These are phyloP conservation scores for Rosalia funebris DNA, from an alignment of 2,888 invertebrate species.

Conservation along the genomic window DNA sequence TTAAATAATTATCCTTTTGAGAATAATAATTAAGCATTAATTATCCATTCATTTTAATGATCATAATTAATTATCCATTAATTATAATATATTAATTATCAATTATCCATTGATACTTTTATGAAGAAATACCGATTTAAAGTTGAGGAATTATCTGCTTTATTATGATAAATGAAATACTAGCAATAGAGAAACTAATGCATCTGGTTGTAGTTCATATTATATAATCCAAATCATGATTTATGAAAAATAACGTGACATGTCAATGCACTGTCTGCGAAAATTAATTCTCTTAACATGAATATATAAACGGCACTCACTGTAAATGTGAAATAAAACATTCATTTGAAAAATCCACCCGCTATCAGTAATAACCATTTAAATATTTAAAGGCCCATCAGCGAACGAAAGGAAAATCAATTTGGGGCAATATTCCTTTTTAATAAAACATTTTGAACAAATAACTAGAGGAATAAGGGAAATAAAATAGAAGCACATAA, in stretches of 20 bases:
- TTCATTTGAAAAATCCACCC: slow-evolving; percentile 6
- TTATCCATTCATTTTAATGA: too few relatives aligned
- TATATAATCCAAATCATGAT: too few relatives aligned
- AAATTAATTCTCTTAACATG: background rate
- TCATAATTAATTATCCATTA: too few relatives aligned
- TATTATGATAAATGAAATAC: too few relatives aligned
- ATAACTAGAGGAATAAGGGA: background rate
- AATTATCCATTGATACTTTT: too few relatives aligned
- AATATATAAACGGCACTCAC: slow-evolving; percentile 1
- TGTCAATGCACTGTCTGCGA: background rate
- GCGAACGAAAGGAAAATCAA: background rate
- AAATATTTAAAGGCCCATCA: slow-evolving; percentile 6
- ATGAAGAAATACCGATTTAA: too few relatives aligned
- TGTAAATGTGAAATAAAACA: background rate
- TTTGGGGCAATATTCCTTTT: background rate
- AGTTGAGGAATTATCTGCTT: too few relatives aligned
- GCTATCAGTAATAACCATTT: slow-evolving; percentile 6
- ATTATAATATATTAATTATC: too few relatives aligned
- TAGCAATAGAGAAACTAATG: too few relatives aligned
- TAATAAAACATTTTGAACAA: background rate
- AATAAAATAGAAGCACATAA: slow-evolving; percentile 3
- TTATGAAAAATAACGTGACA: background rate
- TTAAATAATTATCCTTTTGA: too few relatives aligned
- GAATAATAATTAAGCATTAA: too few relatives aligned
- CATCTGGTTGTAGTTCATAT: too few relatives aligned